Evolutionary conservation across 2,888 invertebrate genomes (phyloP), one percentile per base, ranked within the genome.

Genomic region (Physocephala rufipes): DNA sequence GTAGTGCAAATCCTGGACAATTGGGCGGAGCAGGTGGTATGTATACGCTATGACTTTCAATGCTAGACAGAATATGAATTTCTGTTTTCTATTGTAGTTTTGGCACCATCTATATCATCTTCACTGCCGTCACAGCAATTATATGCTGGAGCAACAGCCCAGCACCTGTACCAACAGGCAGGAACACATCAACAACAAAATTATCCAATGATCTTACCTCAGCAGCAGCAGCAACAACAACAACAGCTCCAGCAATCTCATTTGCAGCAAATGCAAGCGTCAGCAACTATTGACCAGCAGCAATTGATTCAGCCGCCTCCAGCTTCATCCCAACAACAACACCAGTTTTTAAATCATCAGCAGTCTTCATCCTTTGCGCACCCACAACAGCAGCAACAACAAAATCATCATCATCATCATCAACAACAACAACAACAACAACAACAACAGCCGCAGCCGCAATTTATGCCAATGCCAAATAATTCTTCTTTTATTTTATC

Each of bases 1-100:
- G 84, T 58, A 83, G 82, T 49, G 53, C 75, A 1, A 76, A 74
- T 67, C 77, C 77, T 12, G 74, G 79, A n/a, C 79, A 80, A 43
- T 72, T 79, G 45, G 81, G 77, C 69, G 79, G 82, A 72, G 64
- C 59, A 47, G 16, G 43, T 55, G 24, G 21, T 15, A 16, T 24
- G 63, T 63, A 13, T 13, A 63, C 12, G 43, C 12, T 43, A n/a
- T n/a, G 43, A 49, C 28, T 19, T 19, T 30, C 26, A 28, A 26
- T 5, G 24, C 2, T n/a, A 4, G 19, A 53, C 19, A 3, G 12
- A n/a, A 53, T 16, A 67, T 12, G 24, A 45, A 21, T 51, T 67
- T 15, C 28, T 75, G 74, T 19, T 26, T 30, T 59, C 21, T 7
- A 26, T 51, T 58, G 5, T 12, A 71, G 62, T 21, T 47, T 2